Evolutionary conservation across 2,888 invertebrate genomes (phyloP), one percentile per base, ranked within the genome.

Genomic region (Diarsia brunnea): DNA sequence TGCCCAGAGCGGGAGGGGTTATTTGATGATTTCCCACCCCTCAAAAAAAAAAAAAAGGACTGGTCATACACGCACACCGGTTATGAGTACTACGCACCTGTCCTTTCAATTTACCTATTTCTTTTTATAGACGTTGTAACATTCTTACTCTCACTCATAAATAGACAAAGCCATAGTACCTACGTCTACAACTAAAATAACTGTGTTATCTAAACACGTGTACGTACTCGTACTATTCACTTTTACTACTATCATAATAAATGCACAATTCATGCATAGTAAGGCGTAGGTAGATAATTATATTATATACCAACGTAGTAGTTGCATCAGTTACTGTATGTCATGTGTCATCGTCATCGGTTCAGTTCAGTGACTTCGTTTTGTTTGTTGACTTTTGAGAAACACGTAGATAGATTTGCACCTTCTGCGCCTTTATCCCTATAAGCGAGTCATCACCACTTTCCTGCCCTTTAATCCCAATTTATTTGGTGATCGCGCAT

Each of bases 221-320:
- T 60, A 45, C n/a, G n/a, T n/a, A n/a, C n/a, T n/a, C 21, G 12
- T 61, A 43, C 21, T 63, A 64, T 64, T 79, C 77, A 71, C 78
- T 75, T 80, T 86, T 75, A 79, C 81, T 84, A 78, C 75, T 68
- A 78, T 69, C 58, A 14, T 49, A 11, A 43, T 81, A 60, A 75
- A 60, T 75, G 14, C 71, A 47, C 31, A 31, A 64, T 64, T 38
- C 43, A 65, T 78, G 47, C 31, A 45, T 53, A 5, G 8, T 38
- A 66, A 8, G 43, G 47, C 64, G 43, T 69, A 38, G 21, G 43
- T 74, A 24, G 75, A 19, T 75, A 63, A 58, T 3, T 27, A 58
- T n/a, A n/a, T n/a, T n/a, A n/a, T n/a, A n/a, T n/a, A n/a, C n/a
- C n/a, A n/a, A n/a, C 73, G 71, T 78, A 78, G 68, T 60, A 49